These are phyloP conservation scores for Cephus spinipes DNA, from an alignment of 2,888 invertebrate species.

Conservation along the genomic window DNA sequence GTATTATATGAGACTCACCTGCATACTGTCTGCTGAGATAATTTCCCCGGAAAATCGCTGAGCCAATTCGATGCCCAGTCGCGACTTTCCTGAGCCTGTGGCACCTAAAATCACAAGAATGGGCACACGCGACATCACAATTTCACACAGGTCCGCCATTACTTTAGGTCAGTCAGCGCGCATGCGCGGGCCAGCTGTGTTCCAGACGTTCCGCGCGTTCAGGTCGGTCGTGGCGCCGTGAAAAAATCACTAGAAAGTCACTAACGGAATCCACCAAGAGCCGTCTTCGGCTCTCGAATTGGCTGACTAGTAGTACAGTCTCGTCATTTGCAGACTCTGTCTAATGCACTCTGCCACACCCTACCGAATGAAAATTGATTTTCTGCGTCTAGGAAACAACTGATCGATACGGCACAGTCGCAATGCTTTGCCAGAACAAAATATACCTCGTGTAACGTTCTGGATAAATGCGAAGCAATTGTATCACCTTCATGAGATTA, in stretches of 20 bases:
- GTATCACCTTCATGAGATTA: background rate
- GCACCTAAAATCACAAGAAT: slow-evolving; percentile 93
- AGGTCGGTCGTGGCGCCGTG: background rate
- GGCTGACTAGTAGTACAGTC: background rate
- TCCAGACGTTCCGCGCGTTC: slow-evolving; percentile 21
- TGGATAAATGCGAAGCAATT: background rate
- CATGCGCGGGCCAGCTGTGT: slow-evolving; percentile 25
- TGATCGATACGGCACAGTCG: background rate
- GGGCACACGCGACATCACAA: slow-evolving; percentile 72
- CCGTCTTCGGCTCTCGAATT: background rate
- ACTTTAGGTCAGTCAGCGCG: slow-evolving; percentile 12
- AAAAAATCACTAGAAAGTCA: background rate
- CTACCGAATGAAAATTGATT: background rate
- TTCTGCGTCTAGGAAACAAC: background rate
- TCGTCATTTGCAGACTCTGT: background rate
- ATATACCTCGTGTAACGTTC: background rate
- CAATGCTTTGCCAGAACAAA: background rate
- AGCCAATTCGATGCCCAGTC: slow-evolving; percentile 92
- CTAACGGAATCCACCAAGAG: background rate
- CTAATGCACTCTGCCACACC: background rate
- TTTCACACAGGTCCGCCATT: slow-evolving; percentile 18
- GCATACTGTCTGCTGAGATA: slow-evolving; percentile 99
- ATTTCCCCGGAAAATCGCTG: slow-evolving; percentile 89
- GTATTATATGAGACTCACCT: slow-evolving; percentile 72
- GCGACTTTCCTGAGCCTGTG: slow-evolving; percentile 98